These are phyloP conservation scores for Chrysina gloriosa DNA, from an alignment of 2,888 invertebrate species.

Conservation along the genomic window DNA sequence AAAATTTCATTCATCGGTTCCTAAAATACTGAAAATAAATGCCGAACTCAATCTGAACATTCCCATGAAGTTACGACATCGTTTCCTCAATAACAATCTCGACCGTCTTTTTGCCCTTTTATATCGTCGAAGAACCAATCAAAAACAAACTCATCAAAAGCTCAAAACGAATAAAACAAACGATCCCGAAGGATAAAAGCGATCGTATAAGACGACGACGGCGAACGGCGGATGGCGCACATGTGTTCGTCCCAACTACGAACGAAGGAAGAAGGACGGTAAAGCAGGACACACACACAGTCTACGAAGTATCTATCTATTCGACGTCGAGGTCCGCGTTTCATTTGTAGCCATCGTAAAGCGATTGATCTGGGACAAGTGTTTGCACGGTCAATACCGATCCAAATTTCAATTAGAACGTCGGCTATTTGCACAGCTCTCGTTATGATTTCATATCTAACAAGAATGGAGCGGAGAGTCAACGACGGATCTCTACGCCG, in stretches of 20 bases:
- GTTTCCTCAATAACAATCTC: too few relatives aligned
- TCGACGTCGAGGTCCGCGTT: constrained; percentile 15
- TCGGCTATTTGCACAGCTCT: constrained; percentile 64
- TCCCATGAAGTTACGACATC: too few relatives aligned
- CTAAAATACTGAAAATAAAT: too few relatives aligned
- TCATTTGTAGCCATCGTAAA: constrained; percentile 53
- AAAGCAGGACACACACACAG: not conserved
- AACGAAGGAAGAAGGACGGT: not conserved
- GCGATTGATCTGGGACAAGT: constrained; percentile 64
- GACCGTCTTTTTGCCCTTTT: too few relatives aligned
- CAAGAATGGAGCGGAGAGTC: constrained; percentile 53
- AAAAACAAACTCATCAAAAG: too few relatives aligned
- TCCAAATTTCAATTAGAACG: constrained; percentile 66
- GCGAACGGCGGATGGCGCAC: too few relatives aligned
- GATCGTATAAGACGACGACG: too few relatives aligned
- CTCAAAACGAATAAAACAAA: too few relatives aligned
- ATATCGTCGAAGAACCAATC: too few relatives aligned
- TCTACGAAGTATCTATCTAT: not conserved
- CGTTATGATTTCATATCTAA: constrained; percentile 66
- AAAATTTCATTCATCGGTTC: too few relatives aligned
- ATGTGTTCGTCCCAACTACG: not conserved
- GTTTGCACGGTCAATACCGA: constrained; percentile 65
- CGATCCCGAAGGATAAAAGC: too few relatives aligned
- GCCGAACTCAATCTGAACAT: too few relatives aligned
- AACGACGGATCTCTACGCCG: constrained; percentile 47